Percentiles rank a stretch among this genome's conserved stretches.
Evolutionary conservation across 2,797 vertebrate species (phyloP).

Genomic region (Alca torda): DNA sequence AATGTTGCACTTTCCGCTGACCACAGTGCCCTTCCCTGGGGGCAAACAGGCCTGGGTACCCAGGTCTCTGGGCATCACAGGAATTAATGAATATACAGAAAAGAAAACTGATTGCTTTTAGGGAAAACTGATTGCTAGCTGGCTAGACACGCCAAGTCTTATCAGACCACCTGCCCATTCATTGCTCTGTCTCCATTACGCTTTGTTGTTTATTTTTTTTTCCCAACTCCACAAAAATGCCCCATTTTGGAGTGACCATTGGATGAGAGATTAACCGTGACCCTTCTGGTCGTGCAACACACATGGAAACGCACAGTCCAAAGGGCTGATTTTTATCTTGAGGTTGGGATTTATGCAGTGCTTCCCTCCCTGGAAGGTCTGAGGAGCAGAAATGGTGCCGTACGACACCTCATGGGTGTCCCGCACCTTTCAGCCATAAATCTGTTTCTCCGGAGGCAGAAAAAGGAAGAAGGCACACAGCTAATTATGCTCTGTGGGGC

Average conservation of each 20-base stretch:
- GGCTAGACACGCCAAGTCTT: not conserved
- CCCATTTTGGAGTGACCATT: not conserved
- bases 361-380: not conserved
- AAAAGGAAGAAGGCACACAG: not conserved
- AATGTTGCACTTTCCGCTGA: not conserved
- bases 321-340: not conserved
- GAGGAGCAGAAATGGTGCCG: not conserved
- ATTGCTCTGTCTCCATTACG: not conserved
- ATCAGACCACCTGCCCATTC: not conserved
- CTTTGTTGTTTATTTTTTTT: not conserved
- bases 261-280: not conserved
- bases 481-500: not conserved
- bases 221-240: rapidly evolving
- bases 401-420: not conserved
- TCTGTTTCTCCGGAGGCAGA: not conserved
- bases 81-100: not conserved
- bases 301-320: not conserved
- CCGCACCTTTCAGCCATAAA: not conserved
- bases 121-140: not conserved
- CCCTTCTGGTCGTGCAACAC: not conserved
- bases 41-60: rapidly evolving
- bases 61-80: not conserved
- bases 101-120: not conserved
- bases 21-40: rapidly evolving
- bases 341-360: not conserved